Base-by-base conservation (phyloP, 2,113 vertebrate species). In the Arothron firmamentum region DNA sequence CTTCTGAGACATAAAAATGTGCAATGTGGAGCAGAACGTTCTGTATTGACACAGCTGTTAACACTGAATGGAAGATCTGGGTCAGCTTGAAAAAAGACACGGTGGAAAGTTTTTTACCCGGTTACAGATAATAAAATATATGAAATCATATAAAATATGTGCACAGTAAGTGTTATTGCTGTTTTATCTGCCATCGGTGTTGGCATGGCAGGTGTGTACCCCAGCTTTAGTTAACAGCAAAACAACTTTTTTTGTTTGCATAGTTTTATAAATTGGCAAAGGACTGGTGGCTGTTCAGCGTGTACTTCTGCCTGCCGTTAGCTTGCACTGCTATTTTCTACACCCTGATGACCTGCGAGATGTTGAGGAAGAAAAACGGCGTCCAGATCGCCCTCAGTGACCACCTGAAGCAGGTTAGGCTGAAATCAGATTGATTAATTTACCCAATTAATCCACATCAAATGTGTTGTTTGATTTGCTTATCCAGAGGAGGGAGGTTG, bases 301-400 rank as follows among this genome's bases (percentile, higher is more conserved):
- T 95, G 76, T 99, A 99, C 82, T 99, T 98, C 90, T 99, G 95
- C 78, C 90, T 98, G 69, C 96, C 96, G 0, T 61, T 99, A 88
- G 93, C 90, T 72, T 92, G 94, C 78, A 98, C 96, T 0, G 95
- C 92, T 0, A 58, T 97, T 75, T 99, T 98, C 87, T 99, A 99
- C 80, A 95, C 94, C 20, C 85, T 99, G 75, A 99, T 99, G 97
- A 99, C 96, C 66, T 96, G 94, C 45, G 94, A 98, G 89, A 96
- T 99, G 94, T 86, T 99, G 64, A 88, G 93, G 62, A 98, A 98
- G 88, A 99, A 97, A 87, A 96, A 94, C 1, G 94, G 94, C 1
- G 93, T 95, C 86, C 93, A 94, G 64, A 95, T 96, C 9, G 93
- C 95, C 25, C 91, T 98, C 62, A 96, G 92, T 46, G 96, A 99